Base-by-base conservation (phyloP, 2,888 invertebrate genomes). In the Sceliomorpha sp. region DNA sequence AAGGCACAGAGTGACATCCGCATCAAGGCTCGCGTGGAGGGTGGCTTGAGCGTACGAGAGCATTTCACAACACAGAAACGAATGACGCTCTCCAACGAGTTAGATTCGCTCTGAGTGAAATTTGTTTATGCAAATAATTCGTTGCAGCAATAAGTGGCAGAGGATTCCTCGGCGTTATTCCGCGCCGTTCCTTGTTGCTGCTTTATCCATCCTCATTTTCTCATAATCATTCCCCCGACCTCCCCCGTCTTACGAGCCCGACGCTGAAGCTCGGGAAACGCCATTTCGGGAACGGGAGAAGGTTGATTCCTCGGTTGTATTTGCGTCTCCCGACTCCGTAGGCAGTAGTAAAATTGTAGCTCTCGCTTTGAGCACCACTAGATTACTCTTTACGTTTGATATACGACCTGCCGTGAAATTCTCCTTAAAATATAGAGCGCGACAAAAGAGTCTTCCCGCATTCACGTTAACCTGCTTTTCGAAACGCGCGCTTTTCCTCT, bases 141-240 rank as follows among this genome's bases (percentile, higher is more conserved):
- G 67, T 69, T 39, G 70, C 68, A 55, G 75, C 75, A 76, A 77
- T 76, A 77, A 78, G 75, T 72, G 72, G 59, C 44, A 44, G 63
- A 71, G 77, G 70, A 62, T 63, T 60, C 89, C n/a, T n/a, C 89
- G 88, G 88, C 85, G 88, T 89, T 89, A 89, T 89, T 88, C 88
- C 86, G 87, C 89, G 89, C 14, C 29, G 90, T 89, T 89, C 89
- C 89, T 88, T 89, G 89, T 88, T 89, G 89, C 89, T 58, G 44
- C 89, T 89, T 89, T 89, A 88, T 89, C 88, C 85, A 50, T 53
- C 48, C 59, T 70, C 70, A 60, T 58, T 47, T 45, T 47, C 48
- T 50, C 51, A 51, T 64, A 68, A 72, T 63, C 58, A 53, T 60
- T 31, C 29, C 29, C 48, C 10, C 53, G 14, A 37, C 39, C 36